Evolutionary conservation across 2,797 vertebrate species (phyloP), one percentile per base, ranked within the genome.

Genomic region (Chloroceryle inda): DNA sequence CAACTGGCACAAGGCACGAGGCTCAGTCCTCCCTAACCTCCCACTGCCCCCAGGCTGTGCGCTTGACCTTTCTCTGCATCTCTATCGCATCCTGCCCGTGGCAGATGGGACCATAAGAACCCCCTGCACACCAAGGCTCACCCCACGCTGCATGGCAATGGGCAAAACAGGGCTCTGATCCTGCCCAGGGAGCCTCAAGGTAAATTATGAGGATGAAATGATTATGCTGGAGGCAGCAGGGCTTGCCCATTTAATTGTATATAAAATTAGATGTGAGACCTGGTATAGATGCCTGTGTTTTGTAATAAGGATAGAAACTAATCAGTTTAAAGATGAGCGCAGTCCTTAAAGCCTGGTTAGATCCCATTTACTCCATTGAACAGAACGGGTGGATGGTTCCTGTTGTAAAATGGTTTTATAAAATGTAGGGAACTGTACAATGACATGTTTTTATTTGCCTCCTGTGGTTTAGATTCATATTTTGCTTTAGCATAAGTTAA

Each of bases 391-490:
- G 90, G 94, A 91, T 91, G 76, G 88, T 52, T 97, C 82, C 37
- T 82, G 53, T 63, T 95, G 77, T 86, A 95, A 96, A 97, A 96
- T 23, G 80, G 74, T 97, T 96, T 95, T 96, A 92, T 95, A 97
- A 93, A 96, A 97, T 66, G 93, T 89, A 95, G 84, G 23, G 8
- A 94, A 94, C 89, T 95, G 94, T 97, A 97, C 96, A 94, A 90
- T 87, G 88, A 79, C 29, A 23, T 88, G 64, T 61, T 94, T 96
- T 97, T 96, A 96, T 97, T 95, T 96, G 53, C 80, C 96, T 96
- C 96, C 96, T 94, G 94, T 95, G 96, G 94, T 80, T 96, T 97
- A 93, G 90, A 82, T 97, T 96, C 92, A 96, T 97, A 97, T 94
- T 97, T 96, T 96, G 68, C 82, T 92, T 96, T 72, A 85, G 72